A percentile compares a stretch with the other conserved stretches of the same genome.
Evolutionary conservation across 2,888 invertebrate genomes (phyloP).

Genomic region (Clitarchus hookeri): DNA sequence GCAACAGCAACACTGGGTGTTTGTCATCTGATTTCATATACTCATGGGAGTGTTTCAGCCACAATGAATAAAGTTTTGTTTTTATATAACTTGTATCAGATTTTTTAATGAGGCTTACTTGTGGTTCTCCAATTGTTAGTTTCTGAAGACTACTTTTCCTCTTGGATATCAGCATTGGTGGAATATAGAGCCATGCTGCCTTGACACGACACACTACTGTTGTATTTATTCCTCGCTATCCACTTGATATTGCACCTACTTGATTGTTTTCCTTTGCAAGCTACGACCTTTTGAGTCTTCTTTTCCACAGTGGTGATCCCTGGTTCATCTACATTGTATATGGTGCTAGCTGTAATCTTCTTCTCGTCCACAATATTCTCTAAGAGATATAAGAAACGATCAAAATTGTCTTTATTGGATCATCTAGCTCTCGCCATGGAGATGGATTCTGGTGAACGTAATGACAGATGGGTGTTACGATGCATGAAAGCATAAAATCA

Average conservation of each 20-base stretch:
- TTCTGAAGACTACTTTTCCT: slow-evolving; percentile 33
- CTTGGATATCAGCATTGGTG: slow-evolving; percentile 40
- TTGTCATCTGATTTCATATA: slow-evolving; percentile 27
- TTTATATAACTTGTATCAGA: slow-evolving; percentile 32
- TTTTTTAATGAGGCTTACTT: slow-evolving; percentile 31
- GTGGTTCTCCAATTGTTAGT: slow-evolving; percentile 36
- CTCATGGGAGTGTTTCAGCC: slow-evolving; percentile 29
- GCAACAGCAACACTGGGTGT: slow-evolving; percentile 32
- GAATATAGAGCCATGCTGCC: slow-evolving; percentile 39
- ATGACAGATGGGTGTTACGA: not conserved
- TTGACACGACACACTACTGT: slow-evolving; percentile 43
- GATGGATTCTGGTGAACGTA: not conserved
- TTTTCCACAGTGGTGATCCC: not conserved
- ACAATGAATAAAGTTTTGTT: slow-evolving; percentile 24
- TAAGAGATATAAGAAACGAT: not conserved
- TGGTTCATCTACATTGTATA: slow-evolving; percentile 1
- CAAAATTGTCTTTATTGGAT: not conserved
- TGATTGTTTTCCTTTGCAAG: slow-evolving; percentile 38
- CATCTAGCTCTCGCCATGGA: not conserved
- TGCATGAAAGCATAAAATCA: slow-evolving; percentile 1
- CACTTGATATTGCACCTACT: slow-evolving; percentile 39
- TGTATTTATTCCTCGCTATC: slow-evolving; percentile 44
- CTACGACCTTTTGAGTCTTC: not conserved
- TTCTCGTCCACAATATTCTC: not conserved
- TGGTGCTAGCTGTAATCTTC: not conserved